Conservation (phyloP, 2,797 vertebrate species). For the Falco novaeseelandiae region DNA sequence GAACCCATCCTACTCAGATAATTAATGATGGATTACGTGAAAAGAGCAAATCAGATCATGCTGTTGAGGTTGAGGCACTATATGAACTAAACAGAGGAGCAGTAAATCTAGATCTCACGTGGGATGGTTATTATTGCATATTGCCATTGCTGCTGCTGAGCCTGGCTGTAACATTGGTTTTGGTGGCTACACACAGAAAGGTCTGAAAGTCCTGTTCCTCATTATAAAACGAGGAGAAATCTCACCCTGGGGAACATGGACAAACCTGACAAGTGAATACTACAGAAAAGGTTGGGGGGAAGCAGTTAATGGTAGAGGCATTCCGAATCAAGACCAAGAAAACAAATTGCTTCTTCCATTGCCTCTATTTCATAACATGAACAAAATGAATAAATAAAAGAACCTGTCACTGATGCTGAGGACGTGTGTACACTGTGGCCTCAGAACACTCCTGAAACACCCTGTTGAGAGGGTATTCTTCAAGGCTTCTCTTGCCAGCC, state of each 20-base stretch:
- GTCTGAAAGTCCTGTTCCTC: neutral
- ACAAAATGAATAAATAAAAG: neutral
- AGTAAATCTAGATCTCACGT: conserved; percentile 17
- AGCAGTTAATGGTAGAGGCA: neutral
- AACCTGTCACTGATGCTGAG: neutral
- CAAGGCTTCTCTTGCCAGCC: neutral
- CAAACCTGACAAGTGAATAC: neutral
- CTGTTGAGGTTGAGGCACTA: conserved; percentile 35
- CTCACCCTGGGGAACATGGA: neutral
- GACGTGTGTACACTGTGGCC: rapidly evolving
- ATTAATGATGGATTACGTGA: conserved; percentile 8
- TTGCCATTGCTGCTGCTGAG: neutral
- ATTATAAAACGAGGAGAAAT: neutral
- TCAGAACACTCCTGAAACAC: neutral
- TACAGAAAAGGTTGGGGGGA: neutral
- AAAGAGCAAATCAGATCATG: conserved; percentile 36
- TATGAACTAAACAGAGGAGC: conserved; percentile 24
- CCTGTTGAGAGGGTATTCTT: neutral
- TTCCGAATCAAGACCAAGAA: neutral
- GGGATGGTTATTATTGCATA: neutral
- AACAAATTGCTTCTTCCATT: neutral
- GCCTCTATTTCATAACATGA: neutral
- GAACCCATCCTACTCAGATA: neutral
- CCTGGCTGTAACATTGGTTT: neutral
- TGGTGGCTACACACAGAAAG: conserved; percentile 9